Evolutionary conservation across 2,797 vertebrate species (phyloP).

Genomic region (Acridotheres tristis): DNA sequence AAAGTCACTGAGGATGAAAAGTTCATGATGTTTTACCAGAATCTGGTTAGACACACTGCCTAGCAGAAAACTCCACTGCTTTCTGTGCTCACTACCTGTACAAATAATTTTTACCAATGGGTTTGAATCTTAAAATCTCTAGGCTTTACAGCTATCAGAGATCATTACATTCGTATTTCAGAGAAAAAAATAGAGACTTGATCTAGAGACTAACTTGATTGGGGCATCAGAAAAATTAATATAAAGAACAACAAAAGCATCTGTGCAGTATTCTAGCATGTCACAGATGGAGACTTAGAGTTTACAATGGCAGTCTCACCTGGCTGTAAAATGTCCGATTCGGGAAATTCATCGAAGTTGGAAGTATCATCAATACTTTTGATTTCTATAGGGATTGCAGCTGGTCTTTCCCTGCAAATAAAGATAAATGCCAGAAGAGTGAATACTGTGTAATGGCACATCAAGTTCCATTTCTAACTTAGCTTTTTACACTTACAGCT

Average conservation of each 20-base stretch:
- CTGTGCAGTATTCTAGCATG: neutral
- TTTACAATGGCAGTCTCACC: constrained; percentile 72
- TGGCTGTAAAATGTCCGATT: constrained; percentile 96
- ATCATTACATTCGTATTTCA: neutral
- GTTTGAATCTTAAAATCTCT: neutral
- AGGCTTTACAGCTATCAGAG: neutral
- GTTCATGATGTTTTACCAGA: neutral
- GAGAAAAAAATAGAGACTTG: neutral
- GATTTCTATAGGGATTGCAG: constrained; percentile 96
- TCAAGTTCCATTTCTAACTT: neutral
- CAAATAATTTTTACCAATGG: neutral
- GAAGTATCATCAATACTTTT: constrained; percentile 98
- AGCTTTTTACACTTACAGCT: neutral
- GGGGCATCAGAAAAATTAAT: neutral
- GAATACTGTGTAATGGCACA: neutral
- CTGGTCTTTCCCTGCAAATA: constrained; percentile 88
- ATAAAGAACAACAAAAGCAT: neutral
- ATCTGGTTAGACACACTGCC: neutral
- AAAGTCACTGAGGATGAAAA: neutral
- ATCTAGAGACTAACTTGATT: neutral
- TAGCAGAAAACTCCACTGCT: neutral
- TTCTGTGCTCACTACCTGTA: neutral
- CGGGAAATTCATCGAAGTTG: constrained; percentile 97
- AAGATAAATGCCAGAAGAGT: neutral
- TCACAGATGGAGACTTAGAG: neutral